Percentiles rank a stretch among this genome's conserved stretches.
Evolutionary conservation across 1,140 invertebrate species (phyloP).

Genomic region (Drosophila burlai): DNA sequence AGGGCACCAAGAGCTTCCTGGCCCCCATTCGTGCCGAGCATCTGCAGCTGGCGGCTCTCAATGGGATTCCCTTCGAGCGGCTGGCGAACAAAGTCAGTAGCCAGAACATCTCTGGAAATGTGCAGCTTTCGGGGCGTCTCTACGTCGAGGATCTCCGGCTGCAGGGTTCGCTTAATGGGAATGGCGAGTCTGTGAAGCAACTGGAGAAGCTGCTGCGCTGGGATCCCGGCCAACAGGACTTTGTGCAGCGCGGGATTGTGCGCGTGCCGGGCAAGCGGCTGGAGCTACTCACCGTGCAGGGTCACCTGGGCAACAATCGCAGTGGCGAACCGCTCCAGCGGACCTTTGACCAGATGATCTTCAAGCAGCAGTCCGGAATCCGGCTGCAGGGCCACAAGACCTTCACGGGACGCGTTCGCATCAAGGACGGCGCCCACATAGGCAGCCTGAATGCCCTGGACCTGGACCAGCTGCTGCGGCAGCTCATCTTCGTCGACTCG

Average conservation of each 20-base stretch:
- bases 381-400: constrained; percentile 43
- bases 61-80: constrained; percentile 60
- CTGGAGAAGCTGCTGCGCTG: constrained; percentile 47
- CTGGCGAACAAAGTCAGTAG: constrained; percentile 55
- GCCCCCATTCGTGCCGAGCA: constrained; percentile 23
- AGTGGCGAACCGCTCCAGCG: constrained; percentile 35
- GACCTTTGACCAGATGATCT: constrained; percentile 64
- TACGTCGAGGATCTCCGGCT: constrained; percentile 46
- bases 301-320: constrained; percentile 55
- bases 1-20: constrained; percentile 69
- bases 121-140: constrained; percentile 55
- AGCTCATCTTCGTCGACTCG: constrained; percentile 53
- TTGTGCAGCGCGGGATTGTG: constrained; percentile 50
- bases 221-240: constrained; percentile 25
- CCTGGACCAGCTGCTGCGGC: constrained; percentile 37
- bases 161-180: constrained; percentile 42
- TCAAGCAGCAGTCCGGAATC: constrained; percentile 36
- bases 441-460: constrained; percentile 49
- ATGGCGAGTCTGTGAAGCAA: not conserved
- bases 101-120: constrained; percentile 41
- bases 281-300: constrained; percentile 54
- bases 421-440: constrained; percentile 51
- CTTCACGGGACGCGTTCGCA: constrained; percentile 68
- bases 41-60: constrained; percentile 55
- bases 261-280: constrained; percentile 21